Evolutionary conservation across 2,888 invertebrate genomes (phyloP), one percentile per base, ranked within the genome.

Genomic region (Drosophila maculinotata): DNA sequence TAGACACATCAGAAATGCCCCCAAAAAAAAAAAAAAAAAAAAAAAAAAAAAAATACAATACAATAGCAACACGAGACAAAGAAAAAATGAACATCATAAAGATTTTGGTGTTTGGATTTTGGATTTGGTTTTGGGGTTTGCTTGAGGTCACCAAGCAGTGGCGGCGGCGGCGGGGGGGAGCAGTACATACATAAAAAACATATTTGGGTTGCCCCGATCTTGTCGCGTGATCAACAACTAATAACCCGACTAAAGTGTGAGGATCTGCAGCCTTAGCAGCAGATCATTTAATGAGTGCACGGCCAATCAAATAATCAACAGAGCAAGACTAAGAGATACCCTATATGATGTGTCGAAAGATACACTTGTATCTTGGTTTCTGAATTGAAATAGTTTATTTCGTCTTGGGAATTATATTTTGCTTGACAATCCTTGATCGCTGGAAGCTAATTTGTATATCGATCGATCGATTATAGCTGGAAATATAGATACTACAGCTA

Each of bases 181-280:
- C 7, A 54, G 35, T 39, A 49, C 14, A 41, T 20, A 20, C n/a
- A n/a, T 3, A 20, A 20, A 36, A 48, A 38, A 63, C 39, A 49
- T 38, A 36, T 49, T 57, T 15, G 33, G 52, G 59, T 36, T 39
- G 15, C 26, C 8, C 9, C 25, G 80, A 81, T 81, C 79, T 75
- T 67, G 76, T 81, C 70, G 70, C 82, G 70, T 59, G 77, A 81
- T 77, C 76, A 70, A 69, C 56, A 53, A 54, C 49, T 71, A 74
- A 70, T 76, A 69, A 60, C 62, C 54, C 30, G 48, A 56, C 69
- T 72, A 74, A 74, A 72, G 72, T 74, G 69, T 64, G 54, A 58
- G 69, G 38, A 62, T 48, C 66, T 47, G 33, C 14, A 41, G 47
- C 12, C 47, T 14, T 28, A 30, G 7, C 20, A 12, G 28, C 23